phyloP scores from a whole-genome alignment of 2,888 invertebrate species.

The Ophonus ardosiacus region DNA sequence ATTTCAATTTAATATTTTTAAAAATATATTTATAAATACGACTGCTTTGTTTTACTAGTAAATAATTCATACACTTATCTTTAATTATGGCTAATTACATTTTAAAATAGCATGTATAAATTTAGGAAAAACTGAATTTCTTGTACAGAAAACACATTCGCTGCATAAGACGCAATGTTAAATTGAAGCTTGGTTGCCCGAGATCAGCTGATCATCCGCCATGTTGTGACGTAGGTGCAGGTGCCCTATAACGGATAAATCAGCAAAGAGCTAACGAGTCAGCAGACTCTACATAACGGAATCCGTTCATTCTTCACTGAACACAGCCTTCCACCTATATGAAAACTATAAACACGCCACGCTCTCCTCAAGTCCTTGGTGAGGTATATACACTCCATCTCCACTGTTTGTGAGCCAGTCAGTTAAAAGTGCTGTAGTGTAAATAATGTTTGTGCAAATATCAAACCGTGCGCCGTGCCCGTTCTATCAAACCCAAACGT shows the following conservation, averaged over 20 bases:
- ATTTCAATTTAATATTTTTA: too few species aligned
- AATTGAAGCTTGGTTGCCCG: too few species aligned
- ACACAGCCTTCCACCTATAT: constrained; percentile 44
- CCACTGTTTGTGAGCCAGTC: constrained; percentile 13
- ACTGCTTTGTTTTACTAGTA: too few species aligned
- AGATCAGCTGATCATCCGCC: too few species aligned
- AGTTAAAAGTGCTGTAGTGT: constrained; percentile 49
- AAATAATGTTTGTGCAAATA: constrained; percentile 50
- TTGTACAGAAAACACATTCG: too few species aligned
- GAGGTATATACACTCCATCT: constrained; percentile 17
- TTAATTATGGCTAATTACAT: too few species aligned
- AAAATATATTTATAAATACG: too few species aligned
- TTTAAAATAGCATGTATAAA: too few species aligned
- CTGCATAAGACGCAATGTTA: too few species aligned
- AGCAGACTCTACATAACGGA: constrained; percentile 44
- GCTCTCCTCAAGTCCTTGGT: not conserved
- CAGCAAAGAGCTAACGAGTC: constrained; percentile 61
- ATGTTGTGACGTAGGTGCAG: too few species aligned
- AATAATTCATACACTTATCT: too few species aligned
- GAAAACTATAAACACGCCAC: constrained; percentile 57
- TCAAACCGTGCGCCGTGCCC: constrained; percentile 26
- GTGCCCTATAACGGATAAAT: constrained; percentile 58
- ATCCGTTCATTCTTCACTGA: constrained; percentile 39
- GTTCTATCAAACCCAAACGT: constrained; percentile 15
- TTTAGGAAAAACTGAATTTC: too few species aligned